Evolutionary conservation across 2,797 vertebrate species (phyloP).

Genomic region (Coccyzus lansbergi): DNA sequence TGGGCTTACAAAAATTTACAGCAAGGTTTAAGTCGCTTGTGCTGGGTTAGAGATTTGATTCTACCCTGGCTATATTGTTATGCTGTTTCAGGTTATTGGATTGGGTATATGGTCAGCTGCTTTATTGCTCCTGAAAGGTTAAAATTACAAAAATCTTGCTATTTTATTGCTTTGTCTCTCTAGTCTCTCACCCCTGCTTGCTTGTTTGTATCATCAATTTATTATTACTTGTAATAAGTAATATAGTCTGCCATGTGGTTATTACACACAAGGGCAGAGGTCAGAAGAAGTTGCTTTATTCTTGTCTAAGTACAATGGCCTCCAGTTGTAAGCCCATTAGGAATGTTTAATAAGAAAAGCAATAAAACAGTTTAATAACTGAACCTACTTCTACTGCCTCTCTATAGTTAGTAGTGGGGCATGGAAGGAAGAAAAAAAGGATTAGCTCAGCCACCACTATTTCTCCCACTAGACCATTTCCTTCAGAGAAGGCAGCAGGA

Average conservation of each 20-base stretch:
- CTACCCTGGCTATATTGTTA: background rate
- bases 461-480: background rate
- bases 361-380: constrained; percentile 12
- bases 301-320: background rate
- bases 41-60: background rate
- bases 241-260: background rate
- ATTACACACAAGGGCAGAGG: background rate
- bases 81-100: background rate
- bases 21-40: background rate
- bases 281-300: background rate
- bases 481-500: background rate
- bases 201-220: background rate
- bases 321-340: background rate
- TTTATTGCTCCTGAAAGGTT: background rate
- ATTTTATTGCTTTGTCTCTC: background rate
- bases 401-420: background rate
- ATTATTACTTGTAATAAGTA: background rate
- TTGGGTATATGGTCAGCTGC: background rate
- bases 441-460: background rate
- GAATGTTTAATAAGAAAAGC: constrained; percentile 20
- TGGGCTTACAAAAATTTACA: background rate
- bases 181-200: background rate
- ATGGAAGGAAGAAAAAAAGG: background rate
- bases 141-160: background rate
- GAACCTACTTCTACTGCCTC: background rate